These are phyloP conservation scores for Athalia rosae DNA, from an alignment of 2,888 invertebrate species.

Conservation along the genomic window DNA sequence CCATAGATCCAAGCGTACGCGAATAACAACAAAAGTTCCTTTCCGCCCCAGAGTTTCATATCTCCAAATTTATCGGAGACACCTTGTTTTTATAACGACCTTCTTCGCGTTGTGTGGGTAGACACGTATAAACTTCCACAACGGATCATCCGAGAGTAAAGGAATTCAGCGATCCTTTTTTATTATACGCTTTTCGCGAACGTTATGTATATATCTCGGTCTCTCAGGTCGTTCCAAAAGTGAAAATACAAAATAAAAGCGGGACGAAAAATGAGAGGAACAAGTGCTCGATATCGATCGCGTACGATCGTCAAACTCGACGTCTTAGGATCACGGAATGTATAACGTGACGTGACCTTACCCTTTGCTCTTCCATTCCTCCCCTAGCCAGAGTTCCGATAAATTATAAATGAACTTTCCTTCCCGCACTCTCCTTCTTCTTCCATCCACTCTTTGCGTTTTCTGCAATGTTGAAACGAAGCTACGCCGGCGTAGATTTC, in stretches of 20 bases:
- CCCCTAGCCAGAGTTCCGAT: too few species aligned
- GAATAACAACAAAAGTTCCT: conserved; percentile 30
- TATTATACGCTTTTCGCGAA: too few species aligned
- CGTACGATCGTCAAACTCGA: too few species aligned
- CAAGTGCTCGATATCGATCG: too few species aligned
- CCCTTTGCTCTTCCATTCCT: too few species aligned
- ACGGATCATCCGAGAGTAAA: background rate
- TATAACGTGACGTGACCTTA: background rate
- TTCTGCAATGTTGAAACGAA: background rate
- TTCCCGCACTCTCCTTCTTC: background rate
- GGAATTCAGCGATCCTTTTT: too few species aligned
- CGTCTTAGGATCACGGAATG: too few species aligned
- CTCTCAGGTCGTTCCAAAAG: too few species aligned
- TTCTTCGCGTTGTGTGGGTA: conserved; percentile 9
- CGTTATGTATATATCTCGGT: too few species aligned
- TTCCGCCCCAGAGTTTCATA: conserved; percentile 20
- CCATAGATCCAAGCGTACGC: background rate
- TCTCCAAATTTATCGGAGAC: conserved; percentile 35
- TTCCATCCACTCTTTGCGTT: conserved; percentile 3
- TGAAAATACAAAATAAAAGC: too few species aligned
- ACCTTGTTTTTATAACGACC: conserved; percentile 42
- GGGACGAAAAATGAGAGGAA: too few species aligned
- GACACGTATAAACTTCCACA: background rate
- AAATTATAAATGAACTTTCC: background rate
- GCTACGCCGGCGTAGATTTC: background rate